Evolutionary conservation across 2,888 invertebrate species (phyloP).

Genomic region (Tetragnatha montana): DNA sequence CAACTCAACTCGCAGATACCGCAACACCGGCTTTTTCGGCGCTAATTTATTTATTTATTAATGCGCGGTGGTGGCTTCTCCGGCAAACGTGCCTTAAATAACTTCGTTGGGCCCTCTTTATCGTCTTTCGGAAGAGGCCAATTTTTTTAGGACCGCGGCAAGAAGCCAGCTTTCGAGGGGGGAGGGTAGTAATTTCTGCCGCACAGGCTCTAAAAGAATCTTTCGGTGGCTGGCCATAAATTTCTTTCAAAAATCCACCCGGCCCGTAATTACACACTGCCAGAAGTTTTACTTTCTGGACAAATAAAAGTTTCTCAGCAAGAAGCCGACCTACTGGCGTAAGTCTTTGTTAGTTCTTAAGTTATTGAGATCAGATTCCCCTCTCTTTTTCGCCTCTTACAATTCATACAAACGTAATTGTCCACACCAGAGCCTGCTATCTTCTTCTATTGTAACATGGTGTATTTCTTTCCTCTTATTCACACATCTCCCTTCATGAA

Average conservation of each 20-base stretch:
- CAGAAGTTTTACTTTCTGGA: slow-evolving; percentile 33
- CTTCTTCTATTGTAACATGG: too few species aligned
- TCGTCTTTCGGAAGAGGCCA: slow-evolving; percentile 30
- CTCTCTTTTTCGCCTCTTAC: slow-evolving; percentile 20
- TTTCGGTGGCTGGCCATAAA: slow-evolving; percentile 28
- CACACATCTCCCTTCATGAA: too few species aligned
- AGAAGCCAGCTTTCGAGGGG: neutral
- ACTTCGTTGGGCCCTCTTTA: slow-evolving; percentile 44
- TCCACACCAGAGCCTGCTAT: neutral
- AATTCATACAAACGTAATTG: slow-evolving; percentile 17
- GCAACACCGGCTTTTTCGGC: slow-evolving; percentile 9
- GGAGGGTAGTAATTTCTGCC: slow-evolving; percentile 46
- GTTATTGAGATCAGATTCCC: slow-evolving; percentile 16
- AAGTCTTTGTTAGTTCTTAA: slow-evolving; percentile 5
- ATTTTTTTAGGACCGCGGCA: slow-evolving; percentile 28
- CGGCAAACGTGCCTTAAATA: slow-evolving; percentile 57
- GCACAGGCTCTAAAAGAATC: slow-evolving; percentile 42
- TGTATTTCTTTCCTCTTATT: too few species aligned
- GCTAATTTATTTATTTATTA: slow-evolving; percentile 60
- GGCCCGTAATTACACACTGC: slow-evolving; percentile 43
- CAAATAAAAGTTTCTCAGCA: slow-evolving; percentile 18
- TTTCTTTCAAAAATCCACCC: slow-evolving; percentile 49
- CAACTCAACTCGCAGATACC: slow-evolving; percentile 35
- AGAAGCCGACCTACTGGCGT: neutral
- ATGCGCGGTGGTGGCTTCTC: slow-evolving; percentile 35